Base-by-base conservation (phyloP, 2,113 vertebrate species). In the Grus americana region DNA sequence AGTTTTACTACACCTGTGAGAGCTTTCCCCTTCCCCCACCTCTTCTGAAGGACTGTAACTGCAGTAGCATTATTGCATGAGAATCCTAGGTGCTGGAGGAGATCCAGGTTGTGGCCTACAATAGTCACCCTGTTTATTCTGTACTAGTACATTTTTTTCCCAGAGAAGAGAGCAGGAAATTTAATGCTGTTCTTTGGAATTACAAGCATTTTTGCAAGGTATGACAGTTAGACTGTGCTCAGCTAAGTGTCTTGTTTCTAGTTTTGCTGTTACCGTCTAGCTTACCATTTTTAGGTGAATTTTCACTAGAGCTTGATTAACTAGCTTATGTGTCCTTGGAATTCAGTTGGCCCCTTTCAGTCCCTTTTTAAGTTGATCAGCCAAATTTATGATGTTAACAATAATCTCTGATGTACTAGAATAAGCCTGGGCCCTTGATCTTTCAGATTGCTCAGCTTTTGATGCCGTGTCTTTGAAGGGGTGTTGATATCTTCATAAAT, bases 401-500 rank as follows among this genome's bases (percentile, higher is more conserved):
- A 6, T 88, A 65, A 89, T 92, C 57, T 96, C 66, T 75, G 73
- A 68, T 85, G 58, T 88, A 61, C 58, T 73, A 72, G 70, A 85
- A 70, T 94, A 85, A 91, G 70, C 30, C 44, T 44, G 36, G 47
- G 49, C 47, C 55, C 83, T 96, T 94, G 75, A 91, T 96, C 86
- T 93, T 92, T 84, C 76, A n/a, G 57, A 88, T 44, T 74, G 50
- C 72, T 95, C 40, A 68, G 91, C 61, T 92, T 95, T 91, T 91
- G 88, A 88, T 96, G 86, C 86, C 0, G 1, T 81, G 70, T 72
- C 91, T 94, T 92, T 95, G 92, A 96, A 95, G 66, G 68, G 32
- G 38, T 87, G 66, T 93, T 95, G 88, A 79, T 86, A 67, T 42
- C 68, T 82, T 91, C 62, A 71, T 94, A 93, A 91, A 93, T 94